A percentile compares a stretch with the other conserved stretches of the same genome.
Conservation (phyloP, 2,113 vertebrate species). For the Otocyon megalotis region DNA sequence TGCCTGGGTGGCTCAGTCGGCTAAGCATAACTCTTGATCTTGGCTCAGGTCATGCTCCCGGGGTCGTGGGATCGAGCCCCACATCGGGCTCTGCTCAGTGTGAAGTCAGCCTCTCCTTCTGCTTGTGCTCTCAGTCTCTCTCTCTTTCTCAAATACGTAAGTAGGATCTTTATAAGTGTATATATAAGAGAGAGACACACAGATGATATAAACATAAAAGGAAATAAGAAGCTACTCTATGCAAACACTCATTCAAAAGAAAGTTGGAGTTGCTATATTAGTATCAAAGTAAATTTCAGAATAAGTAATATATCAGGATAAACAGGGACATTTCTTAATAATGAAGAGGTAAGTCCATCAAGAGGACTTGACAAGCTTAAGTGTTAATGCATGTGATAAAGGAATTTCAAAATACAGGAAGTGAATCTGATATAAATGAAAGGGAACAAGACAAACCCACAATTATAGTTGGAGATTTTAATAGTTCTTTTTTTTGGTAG, state of each 20-base stretch:
- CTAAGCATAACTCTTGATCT: neutral
- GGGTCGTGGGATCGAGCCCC: neutral
- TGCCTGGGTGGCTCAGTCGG: too few relatives aligned
- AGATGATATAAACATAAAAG: neutral
- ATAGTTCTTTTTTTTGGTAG: neutral
- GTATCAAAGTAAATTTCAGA: constrained; percentile 22
- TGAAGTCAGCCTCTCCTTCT: neutral
- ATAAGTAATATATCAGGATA: constrained; percentile 25
- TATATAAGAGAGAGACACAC: neutral
- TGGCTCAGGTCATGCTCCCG: neutral
- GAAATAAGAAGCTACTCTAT: neutral
- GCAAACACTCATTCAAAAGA: neutral
- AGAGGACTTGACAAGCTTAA: neutral
- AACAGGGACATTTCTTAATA: neutral
- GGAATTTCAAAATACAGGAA: neutral
- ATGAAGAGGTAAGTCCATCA: neutral
- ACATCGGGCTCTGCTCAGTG: neutral
- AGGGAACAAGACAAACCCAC: neutral
- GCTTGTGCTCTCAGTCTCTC: neutral
- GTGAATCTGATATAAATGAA: constrained; percentile 16
- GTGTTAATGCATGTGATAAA: neutral
- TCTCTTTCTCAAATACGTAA: neutral
- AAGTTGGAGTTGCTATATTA: constrained; percentile 2
- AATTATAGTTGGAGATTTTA: neutral
- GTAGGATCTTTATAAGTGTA: neutral